These are phyloP conservation scores for Protaetia brevitarsis DNA, from an alignment of 1,140 invertebrate genomes.

Conservation along the genomic window DNA sequence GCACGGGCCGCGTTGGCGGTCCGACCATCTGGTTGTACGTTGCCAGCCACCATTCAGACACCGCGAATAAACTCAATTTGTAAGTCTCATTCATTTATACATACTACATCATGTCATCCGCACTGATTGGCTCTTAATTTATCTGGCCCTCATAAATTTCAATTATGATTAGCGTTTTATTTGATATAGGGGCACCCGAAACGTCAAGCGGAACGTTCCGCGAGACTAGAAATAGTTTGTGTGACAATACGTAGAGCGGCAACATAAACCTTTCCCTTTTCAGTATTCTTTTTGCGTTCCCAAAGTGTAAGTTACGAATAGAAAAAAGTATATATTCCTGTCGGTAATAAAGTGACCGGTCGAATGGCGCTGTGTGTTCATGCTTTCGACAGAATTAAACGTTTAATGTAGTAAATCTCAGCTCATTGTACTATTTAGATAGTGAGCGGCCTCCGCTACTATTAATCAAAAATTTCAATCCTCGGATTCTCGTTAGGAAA, in stretches of 20 bases:
- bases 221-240: not conserved
- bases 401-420: conserved; percentile 9
- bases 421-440: not conserved
- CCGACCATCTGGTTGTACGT: conserved; percentile 28
- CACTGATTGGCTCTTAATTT: conserved; percentile 33
- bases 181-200: conserved; percentile 15
- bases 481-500: not conserved
- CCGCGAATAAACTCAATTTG: conserved; percentile 34
- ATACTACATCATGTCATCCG: conserved; percentile 25
- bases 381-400: conserved; percentile 10
- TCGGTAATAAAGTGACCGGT: not conserved
- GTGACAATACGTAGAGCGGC: not conserved
- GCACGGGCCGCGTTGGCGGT: conserved; percentile 27
- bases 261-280: not conserved
- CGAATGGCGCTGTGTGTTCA: not conserved
- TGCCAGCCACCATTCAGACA: conserved; percentile 26
- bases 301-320: not conserved
- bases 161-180: conserved; percentile 27
- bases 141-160: conserved; percentile 31
- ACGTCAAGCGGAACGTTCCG: not conserved
- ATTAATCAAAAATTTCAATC: not conserved
- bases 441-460: not conserved
- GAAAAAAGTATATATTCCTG: conserved; percentile 5
- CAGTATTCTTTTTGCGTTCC: not conserved
- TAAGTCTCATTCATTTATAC: conserved; percentile 31